These are phyloP conservation scores for Zaprionus davidi DNA, from an alignment of 1,140 invertebrate genomes.

Conservation along the genomic window DNA sequence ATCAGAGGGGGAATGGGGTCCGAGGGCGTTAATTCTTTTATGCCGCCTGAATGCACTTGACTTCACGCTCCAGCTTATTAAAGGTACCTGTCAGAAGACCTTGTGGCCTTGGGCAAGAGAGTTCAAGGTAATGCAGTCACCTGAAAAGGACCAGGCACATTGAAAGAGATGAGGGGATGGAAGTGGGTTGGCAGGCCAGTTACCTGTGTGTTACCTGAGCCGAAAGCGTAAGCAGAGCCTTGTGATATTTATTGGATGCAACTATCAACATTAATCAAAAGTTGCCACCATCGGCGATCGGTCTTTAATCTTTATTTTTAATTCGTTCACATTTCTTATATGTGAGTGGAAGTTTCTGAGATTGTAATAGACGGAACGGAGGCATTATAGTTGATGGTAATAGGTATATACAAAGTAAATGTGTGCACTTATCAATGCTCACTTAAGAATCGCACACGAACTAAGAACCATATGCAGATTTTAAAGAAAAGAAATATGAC, in stretches of 20 bases:
- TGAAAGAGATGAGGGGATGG: slow-evolving; percentile 9
- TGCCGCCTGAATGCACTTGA: slow-evolving; percentile 49
- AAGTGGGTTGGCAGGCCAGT: background rate
- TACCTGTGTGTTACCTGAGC: background rate
- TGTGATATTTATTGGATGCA: slow-evolving; percentile 26
- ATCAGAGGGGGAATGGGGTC: slow-evolving; percentile 20
- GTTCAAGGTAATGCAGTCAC: background rate
- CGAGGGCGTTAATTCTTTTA: slow-evolving; percentile 57
- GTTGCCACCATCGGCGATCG: background rate
- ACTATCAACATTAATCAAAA: slow-evolving; percentile 32
- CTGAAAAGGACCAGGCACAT: background rate
- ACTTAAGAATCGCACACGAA: too few species aligned
- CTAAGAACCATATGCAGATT: background rate
- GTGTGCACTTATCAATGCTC: too few species aligned
- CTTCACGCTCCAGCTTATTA: slow-evolving; percentile 41
- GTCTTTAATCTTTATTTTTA: slow-evolving; percentile 21
- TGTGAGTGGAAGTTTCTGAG: background rate
- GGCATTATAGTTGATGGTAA: too few species aligned
- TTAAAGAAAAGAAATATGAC: background rate
- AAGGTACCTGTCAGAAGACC: slow-evolving; percentile 27
- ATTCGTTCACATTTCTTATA: background rate
- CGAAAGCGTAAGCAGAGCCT: background rate
- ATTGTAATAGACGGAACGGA: background rate
- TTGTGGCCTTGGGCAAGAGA: slow-evolving; percentile 24
- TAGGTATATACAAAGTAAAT: too few species aligned